A percentile compares a stretch with the other conserved stretches of the same genome.
Conservation (phyloP, 2,797 vertebrate species). For the Coregonus ussuriensis region DNA sequence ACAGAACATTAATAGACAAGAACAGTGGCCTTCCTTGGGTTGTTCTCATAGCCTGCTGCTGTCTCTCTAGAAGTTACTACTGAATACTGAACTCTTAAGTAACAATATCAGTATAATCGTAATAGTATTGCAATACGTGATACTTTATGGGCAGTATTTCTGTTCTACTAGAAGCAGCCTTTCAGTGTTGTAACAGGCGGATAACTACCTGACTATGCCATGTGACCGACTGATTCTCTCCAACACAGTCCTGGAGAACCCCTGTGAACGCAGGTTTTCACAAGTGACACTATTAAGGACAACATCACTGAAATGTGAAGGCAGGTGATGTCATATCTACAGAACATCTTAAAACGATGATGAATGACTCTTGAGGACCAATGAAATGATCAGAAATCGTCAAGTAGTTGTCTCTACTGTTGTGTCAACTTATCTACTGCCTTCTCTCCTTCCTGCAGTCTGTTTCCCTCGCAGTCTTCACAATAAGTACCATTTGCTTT, state of each 20-base stretch:
- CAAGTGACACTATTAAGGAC: background rate
- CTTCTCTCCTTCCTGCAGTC: background rate
- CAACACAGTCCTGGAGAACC: background rate
- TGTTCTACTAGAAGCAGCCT: slow-evolving; percentile 6
- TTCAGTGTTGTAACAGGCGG: background rate
- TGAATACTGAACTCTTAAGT: slow-evolving; percentile 25
- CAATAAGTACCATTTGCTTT: slow-evolving; percentile 8
- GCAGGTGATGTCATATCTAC: background rate
- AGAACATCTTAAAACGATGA: background rate
- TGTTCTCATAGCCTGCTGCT: background rate
- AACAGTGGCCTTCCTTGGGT: background rate
- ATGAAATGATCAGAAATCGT: no score
- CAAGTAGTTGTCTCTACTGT: background rate
- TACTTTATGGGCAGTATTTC: slow-evolving; percentile 10
- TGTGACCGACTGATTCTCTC: background rate
- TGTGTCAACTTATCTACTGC: background rate
- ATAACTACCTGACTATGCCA: background rate
- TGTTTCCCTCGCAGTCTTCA: background rate
- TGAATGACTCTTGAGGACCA: background rate
- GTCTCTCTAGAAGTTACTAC: slow-evolving; percentile 34
- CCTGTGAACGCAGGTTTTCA: background rate
- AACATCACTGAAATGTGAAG: background rate
- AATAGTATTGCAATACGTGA: background rate
- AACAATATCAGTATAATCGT: slow-evolving; percentile 6
- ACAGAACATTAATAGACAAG: no score